Base-by-base conservation (phyloP, 2,888 invertebrate species). In the Eilema depressum region DNA sequence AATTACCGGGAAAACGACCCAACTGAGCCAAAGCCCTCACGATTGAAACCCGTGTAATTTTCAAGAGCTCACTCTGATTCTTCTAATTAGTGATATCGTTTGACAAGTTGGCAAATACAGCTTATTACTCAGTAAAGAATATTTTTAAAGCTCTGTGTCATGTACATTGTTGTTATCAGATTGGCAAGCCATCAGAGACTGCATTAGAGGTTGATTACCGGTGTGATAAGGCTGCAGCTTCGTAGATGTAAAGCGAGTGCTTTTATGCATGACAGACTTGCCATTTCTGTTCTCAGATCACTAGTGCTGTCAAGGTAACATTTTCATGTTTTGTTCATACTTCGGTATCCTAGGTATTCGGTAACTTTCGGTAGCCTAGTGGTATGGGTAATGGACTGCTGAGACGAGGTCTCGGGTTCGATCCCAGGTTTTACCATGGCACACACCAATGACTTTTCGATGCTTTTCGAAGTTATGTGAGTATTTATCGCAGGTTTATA, bases 111-210 rank as follows among this genome's bases (percentile, higher is more conserved):
- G 80, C 72, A 75, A 71, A 59, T 66, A 28, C 56, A 66, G 53
- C 56, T 57, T 72, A 56, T 70, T 72, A 69, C 23, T 61, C 10
- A 60, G 66, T 63, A 68, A 73, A 69, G 59, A 59, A 64, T 28
- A 33, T 60, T 67, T 67, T 64, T 64, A 53, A 11, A 63, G 67
- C 61, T 26, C 33, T 17, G 47, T 66, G 64, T 61, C 65, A 30
- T 26, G 17, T 69, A 47, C 59, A 30, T 23, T 57, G 66, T 64
- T 26, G 25, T 65, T 80, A 77, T 75, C 80, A 63, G 71, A 71
- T 82, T 80, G 78, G 80, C 83, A 78, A 37, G 11, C 17, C 26
- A 82, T 75, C 33, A 66, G 57, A 4, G 57, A 23, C 7, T 41
- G 25, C 28, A 61, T 20, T 28, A 61, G 4, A n/a, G n/a, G 10